Evolutionary conservation across 2,888 invertebrate species (phyloP), one percentile per base, ranked within the genome.

Genomic region (Protonemura montana): DNA sequence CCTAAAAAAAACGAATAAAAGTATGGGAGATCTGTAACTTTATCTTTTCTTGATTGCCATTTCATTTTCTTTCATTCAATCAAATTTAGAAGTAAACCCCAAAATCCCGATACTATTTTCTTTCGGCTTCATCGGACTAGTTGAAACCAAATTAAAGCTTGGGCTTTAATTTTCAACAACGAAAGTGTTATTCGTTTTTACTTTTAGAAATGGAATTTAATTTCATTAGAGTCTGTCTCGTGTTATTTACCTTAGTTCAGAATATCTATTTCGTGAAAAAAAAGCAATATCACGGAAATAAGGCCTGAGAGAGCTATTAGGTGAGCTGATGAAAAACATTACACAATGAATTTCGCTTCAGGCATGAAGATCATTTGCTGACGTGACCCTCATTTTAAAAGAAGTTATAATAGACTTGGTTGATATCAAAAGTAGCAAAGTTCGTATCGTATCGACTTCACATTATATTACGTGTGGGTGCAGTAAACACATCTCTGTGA

Each of bases 21-120:
- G 59, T 59, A 59, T 78, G 0, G 16, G 28, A 78, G 78, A 78
- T 28, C 28, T 78, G 26, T 16, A 78, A 78, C 78, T 82, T 82
- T 25, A 30, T 30, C 82, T 28, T 29, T 21, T 28, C 35, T 30
- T 82, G 82, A 30, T 82, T 82, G 82, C 82, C 82, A 82, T 82
- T 82, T 82, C 82, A 82, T 82, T 82, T 78, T 82, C 82, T 30
- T 16, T 82, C 2, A 29, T 30, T 30, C 82, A 82, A 82, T 82
- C 30, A 82, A 21, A 82, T 30, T 35, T 30, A n/a, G 0, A 82
- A 28, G 30, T 28, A 29, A 13, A 35, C 27, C 26, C 25, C 29
- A 29, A 28, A 27, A 78, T 29, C 10, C 29, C 26, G 7, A 25
- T 78, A 78, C 29, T 78, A 10, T 2, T 78, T 78, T 78, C 78